These are phyloP conservation scores for Collichthys lucidus DNA, from an alignment of 2,113 vertebrate genomes.

Conservation along the genomic window DNA sequence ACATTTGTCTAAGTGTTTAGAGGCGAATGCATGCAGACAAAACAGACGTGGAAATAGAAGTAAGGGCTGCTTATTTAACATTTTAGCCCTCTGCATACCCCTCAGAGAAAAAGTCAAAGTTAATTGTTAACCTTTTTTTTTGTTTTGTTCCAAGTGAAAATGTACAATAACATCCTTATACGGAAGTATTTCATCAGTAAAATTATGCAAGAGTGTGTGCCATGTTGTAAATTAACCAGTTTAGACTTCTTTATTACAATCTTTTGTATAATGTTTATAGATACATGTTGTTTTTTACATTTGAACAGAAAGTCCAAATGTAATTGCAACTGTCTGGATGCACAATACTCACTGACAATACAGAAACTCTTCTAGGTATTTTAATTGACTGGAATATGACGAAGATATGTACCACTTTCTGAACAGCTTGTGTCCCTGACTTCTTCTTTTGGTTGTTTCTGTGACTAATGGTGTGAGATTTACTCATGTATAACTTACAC, in stretches of 20 bases:
- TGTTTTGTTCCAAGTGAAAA: neutral
- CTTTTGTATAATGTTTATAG: neutral
- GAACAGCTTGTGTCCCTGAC: neutral
- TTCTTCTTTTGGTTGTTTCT: slow-evolving; percentile 23
- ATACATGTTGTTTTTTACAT: neutral
- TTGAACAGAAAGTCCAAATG: neutral
- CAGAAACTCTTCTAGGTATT: neutral
- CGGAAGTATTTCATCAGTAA: neutral
- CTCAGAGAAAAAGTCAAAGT: neutral
- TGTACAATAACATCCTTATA: neutral
- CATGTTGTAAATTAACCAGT: neutral
- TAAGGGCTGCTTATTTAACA: neutral
- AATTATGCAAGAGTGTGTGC: neutral
- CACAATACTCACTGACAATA: neutral
- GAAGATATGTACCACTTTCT: neutral
- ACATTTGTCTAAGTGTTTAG: slow-evolving; percentile 77
- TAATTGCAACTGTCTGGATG: neutral
- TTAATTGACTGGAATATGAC: slow-evolving; percentile 4
- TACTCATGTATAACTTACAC: slow-evolving; percentile 71
- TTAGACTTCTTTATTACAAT: neutral
- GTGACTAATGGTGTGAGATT: slow-evolving; percentile 63
- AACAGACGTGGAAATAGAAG: slow-evolving; percentile 14
- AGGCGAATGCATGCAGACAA: slow-evolving; percentile 47
- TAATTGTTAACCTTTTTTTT: neutral
- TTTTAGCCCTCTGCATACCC: neutral